Base-by-base conservation (phyloP, 1,140 invertebrate species). In the Paralvinella palmiformis region DNA sequence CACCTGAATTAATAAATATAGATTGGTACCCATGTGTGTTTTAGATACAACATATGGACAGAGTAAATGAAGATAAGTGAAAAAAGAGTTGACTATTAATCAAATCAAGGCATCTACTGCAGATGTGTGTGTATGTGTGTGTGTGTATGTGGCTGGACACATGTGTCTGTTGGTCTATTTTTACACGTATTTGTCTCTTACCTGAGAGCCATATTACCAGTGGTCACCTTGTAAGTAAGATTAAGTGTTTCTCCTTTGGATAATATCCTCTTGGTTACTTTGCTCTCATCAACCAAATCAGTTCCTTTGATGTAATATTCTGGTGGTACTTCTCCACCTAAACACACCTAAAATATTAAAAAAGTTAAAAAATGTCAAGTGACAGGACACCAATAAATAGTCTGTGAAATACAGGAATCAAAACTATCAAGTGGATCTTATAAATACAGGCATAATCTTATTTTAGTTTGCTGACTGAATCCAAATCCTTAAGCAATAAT, bases 291-390 rank as follows among this genome's bases (percentile, higher is more conserved):
- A 17, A 60, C 41, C 7, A 60, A 24, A 20, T 35, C 41, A 22
- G 22, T 22, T n/a, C 20, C 20, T 41, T 60, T 60, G 20, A 60
- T 17, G 58, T 60, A 41, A 33, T 13, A 60, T n/a, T 13, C 36
- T 37, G 36, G 33, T 22, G 58, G 58, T n/a, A 60, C 33, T 20
- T 41, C 58, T 20, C 58, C 58, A 22, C 58, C 58, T 24, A 45
- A 27, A 24, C 24, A 6, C 33, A 60, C 58, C 58, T 60, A 31
- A 22, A 45, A 60, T 32, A 36, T 32, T 10, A 6, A 22, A 7
- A 24, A 15, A 24, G n/a, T 22, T 24, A 15, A 4, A 24, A 3
- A 57, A 20, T 32, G 35, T 33, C 1, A 10, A 33, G 29, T 57
- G 6, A 57, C 33, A 57, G 35, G 24, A 52, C 48, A 5, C 48